Evolutionary conservation across 2,113 vertebrate species (phyloP), one percentile per base, ranked within the genome.

Genomic region (Spea bombifrons): DNA sequence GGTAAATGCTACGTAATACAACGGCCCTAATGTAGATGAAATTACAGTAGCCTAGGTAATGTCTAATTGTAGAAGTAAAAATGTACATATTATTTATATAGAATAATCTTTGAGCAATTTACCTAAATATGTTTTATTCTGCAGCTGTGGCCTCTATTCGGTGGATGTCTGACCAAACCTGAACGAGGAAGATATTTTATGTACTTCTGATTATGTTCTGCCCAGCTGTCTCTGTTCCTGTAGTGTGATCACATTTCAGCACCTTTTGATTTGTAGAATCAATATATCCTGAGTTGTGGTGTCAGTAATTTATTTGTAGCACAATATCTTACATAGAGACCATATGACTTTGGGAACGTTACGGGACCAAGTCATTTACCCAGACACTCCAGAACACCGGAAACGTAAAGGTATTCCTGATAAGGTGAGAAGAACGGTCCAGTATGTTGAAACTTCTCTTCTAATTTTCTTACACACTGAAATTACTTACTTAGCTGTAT

Each of bases 361-460:
- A 79, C 91, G 97, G 88, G 97, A 99, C 88, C 97, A 99, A 85
- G 97, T 99, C 61, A 98, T 99, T 80, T 99, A 99, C 85, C 97
- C 97, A 4, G 97, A 99, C 86, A 96, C 94, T 71, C 15, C 83
- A 66, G 95, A 96, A 81, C 93, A 97, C 52, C 97, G 98, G 88
- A 94, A 84, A 75, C 93, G 80, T 81, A 99, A 97, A 84, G 95
- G 94, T 3, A 96, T 99, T 85, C 93, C 96, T 82, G 97, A 99
- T 83, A 92, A 94, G 86, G 97, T 98, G 84, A 85, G 61, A 57
- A 3, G 0, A 49, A 55, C 48, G 55, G 15, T 8, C 55, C 7
- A 4, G 7, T 59, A 59, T 59, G 55, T 13, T 9, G 10, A 59
- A 59, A 52, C 9, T 7, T 4, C 55, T 10, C 55, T 12, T 4